A percentile compares a stretch with the other conserved stretches of the same genome.
These are phyloP conservation scores for Lampris megalopsis DNA, from an alignment of 2,113 vertebrate genomes.

Conservation along the genomic window DNA sequence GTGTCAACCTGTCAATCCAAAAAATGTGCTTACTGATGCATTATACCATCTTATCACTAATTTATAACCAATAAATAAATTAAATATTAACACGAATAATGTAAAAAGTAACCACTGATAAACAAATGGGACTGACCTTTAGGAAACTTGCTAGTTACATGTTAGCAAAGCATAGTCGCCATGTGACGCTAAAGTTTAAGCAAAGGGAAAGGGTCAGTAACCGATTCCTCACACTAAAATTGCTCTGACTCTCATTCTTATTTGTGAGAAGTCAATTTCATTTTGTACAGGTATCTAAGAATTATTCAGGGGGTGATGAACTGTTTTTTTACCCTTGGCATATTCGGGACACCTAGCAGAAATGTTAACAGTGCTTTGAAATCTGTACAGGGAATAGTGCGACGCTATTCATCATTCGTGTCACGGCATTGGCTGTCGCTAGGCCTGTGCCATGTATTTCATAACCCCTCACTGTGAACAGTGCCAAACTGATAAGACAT, in stretches of 20 bases:
- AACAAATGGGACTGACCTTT: too few relatives aligned
- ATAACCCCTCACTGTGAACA: slow-evolving; percentile 61
- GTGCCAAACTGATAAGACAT: slow-evolving; percentile 71
- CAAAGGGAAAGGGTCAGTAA: not conserved
- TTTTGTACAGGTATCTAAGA: not conserved
- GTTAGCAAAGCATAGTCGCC: too few relatives aligned
- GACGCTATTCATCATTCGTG: slow-evolving; percentile 39
- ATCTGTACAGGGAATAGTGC: slow-evolving; percentile 3
- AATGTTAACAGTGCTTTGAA: slow-evolving; percentile 11
- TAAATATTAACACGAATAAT: too few relatives aligned
- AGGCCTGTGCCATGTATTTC: slow-evolving; percentile 49
- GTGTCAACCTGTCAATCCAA: too few relatives aligned
- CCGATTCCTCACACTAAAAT: not conserved
- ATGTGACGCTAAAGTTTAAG: not conserved
- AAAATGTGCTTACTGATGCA: too few relatives aligned
- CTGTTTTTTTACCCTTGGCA: not conserved
- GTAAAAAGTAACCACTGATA: too few relatives aligned
- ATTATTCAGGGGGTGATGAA: not conserved
- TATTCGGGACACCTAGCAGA: not conserved
- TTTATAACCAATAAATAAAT: too few relatives aligned
- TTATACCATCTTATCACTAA: too few relatives aligned
- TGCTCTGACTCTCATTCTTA: not conserved
- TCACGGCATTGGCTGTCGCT: slow-evolving; percentile 34
- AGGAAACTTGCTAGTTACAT: too few relatives aligned
- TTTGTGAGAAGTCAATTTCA: not conserved